Conservation (phyloP, 2,797 vertebrate species). For the Meriones psammophilus region DNA sequence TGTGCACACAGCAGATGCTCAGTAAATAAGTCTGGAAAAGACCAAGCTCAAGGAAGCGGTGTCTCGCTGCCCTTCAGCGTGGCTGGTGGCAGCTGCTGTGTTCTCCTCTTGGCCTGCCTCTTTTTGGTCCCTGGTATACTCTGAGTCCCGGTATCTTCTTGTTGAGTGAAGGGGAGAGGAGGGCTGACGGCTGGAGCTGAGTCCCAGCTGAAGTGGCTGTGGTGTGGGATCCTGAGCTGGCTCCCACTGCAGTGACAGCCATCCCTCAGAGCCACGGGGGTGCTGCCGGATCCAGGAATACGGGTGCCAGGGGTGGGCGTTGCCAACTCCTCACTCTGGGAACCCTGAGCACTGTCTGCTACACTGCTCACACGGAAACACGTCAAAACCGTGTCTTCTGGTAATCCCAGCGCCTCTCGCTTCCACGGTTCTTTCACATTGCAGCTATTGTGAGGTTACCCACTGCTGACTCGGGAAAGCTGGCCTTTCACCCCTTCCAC, state of each 20-base stretch:
- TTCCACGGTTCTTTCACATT: background rate
- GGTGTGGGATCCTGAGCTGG: background rate
- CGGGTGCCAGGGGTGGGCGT: too few species aligned
- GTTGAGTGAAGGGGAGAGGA: background rate
- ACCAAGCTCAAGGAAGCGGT: background rate
- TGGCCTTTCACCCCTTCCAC: rapidly evolving
- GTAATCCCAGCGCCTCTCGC: background rate
- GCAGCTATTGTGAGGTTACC: background rate
- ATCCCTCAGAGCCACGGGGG: background rate
- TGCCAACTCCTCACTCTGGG: background rate
- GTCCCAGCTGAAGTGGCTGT: background rate
- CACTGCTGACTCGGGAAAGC: background rate
- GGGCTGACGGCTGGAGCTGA: background rate
- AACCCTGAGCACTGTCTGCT: background rate
- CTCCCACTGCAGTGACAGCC: background rate
- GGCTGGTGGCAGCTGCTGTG: background rate
- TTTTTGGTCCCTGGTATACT: background rate
- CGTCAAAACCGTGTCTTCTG: background rate
- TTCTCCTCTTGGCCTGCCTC: background rate
- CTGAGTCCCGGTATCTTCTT: background rate
- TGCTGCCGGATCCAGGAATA: background rate
- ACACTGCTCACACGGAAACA: background rate
- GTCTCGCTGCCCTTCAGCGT: background rate
- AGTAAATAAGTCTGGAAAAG: background rate
- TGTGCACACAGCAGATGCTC: background rate